Base-by-base conservation (phyloP, 2,113 vertebrate genomes). In the Triplophysa dalaica region DNA sequence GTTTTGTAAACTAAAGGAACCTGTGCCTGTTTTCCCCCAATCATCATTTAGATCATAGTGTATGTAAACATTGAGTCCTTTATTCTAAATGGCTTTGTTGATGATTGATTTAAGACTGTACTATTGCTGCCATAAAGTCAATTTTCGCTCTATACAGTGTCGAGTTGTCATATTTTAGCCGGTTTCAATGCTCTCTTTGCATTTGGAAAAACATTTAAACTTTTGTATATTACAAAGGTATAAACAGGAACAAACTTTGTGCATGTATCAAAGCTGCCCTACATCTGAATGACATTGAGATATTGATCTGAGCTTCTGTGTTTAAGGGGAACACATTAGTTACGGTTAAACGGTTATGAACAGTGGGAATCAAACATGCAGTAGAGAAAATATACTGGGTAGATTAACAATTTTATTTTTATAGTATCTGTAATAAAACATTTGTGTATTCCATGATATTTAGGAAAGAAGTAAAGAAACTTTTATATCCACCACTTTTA, bases 101-200 rank as follows among this genome's bases (percentile, higher is more conserved):
- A 61, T 29, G 16, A 56, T 75, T 78, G 74, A 50, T 82, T 26
- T 77, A 69, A 45, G 43, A 13, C 45, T 82, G 81, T 77, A 73
- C 5, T 41, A 67, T 73, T 73, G 80, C 52, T 66, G 81, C 85
- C 82, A 86, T 86, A 86, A 84, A 86, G 58, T 60, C 33, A 64
- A 65, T 84, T 82, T 74, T 50, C 74, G 75, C 63, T 56, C 74
- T 22, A 43, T 11, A 50, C 62, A 26, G 24, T n/a, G 58, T 45
- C 58, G 13, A 14, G 13, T 52, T 50, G 12, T 50, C 6, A 16
- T 56, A 4, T 56, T 0, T 56, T 5, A 38, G 33, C 33, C 43
- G 11, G 43, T 45, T 58, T 21, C 24, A 8, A 21, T 21, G 4
- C 17, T 56, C 14, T 11, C 13, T 4, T 50, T 14, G 14, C 11